Evolutionary conservation across 2,888 invertebrate genomes (phyloP).

Genomic region (Mesochorus sp.): DNA sequence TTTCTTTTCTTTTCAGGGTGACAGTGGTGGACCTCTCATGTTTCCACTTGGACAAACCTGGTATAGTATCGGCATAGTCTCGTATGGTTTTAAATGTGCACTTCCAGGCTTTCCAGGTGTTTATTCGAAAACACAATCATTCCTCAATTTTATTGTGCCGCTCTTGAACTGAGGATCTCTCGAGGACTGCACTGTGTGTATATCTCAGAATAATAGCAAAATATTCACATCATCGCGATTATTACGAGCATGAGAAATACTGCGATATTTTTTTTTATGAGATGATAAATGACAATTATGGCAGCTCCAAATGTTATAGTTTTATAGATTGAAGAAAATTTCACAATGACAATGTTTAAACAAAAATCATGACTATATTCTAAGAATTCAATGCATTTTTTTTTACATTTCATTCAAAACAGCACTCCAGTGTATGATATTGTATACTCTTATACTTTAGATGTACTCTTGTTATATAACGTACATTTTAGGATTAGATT

Average conservation of each 20-base stretch:
- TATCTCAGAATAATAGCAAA: background rate
- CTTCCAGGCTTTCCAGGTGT: constrained; percentile 87
- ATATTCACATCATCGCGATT: background rate
- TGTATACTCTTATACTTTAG: no score
- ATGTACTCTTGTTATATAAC: background rate
- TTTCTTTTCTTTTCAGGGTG: constrained; percentile 82
- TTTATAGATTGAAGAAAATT: background rate
- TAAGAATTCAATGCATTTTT: background rate
- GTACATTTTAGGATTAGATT: background rate
- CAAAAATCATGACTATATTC: background rate
- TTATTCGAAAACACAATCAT: constrained; percentile 87
- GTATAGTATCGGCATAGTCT: constrained; percentile 86
- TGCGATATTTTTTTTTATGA: background rate
- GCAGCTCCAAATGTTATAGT: background rate
- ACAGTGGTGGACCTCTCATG: constrained; percentile 93
- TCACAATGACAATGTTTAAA: background rate
- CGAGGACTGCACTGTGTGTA: background rate
- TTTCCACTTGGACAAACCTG: constrained; percentile 81
- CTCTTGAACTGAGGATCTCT: constrained; percentile 44
- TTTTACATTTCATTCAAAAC: no score
- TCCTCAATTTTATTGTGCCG: constrained; percentile 73
- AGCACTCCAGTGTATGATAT: no score
- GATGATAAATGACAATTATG: background rate
- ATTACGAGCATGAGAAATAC: background rate
- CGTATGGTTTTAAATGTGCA: constrained; percentile 86